These are phyloP conservation scores for Tinamus major DNA, from an alignment of 2,797 vertebrate species.

Conservation along the genomic window DNA sequence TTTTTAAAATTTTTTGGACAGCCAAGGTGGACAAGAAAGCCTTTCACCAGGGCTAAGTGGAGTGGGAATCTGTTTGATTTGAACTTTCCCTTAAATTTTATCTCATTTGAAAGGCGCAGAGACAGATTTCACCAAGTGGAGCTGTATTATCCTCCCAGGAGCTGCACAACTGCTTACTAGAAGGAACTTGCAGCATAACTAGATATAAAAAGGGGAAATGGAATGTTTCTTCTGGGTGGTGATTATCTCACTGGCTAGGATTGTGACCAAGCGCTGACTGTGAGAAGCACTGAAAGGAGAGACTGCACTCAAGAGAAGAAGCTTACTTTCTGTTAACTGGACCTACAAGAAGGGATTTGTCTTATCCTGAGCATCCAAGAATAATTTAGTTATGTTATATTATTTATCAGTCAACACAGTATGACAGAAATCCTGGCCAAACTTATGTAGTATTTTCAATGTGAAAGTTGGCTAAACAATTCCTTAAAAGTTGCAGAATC, in stretches of 20 bases:
- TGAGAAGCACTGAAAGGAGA: slow-evolving; percentile 53
- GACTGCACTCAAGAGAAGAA: slow-evolving; percentile 38
- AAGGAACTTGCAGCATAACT: slow-evolving; percentile 61
- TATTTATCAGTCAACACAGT: neutral
- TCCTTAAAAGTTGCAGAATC: slow-evolving; percentile 36
- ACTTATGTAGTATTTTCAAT: slow-evolving; percentile 7
- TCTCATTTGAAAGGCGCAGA: slow-evolving; percentile 7
- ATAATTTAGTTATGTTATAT: neutral
- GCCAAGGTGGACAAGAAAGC: neutral
- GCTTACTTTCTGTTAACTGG: slow-evolving; percentile 36
- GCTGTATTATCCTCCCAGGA: slow-evolving; percentile 34
- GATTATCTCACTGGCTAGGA: slow-evolving; percentile 74
- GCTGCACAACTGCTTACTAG: slow-evolving; percentile 36
- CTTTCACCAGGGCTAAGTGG: neutral
- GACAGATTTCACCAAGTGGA: slow-evolving; percentile 36
- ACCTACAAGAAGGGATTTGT: neutral
- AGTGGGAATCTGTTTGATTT: neutral
- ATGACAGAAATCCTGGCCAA: neutral
- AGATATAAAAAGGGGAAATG: slow-evolving; percentile 71
- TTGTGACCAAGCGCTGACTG: slow-evolving; percentile 63
- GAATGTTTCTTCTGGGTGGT: slow-evolving; percentile 66
- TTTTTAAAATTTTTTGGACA: no score
- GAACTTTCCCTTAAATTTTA: slow-evolving; percentile 38
- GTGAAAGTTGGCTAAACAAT: neutral
- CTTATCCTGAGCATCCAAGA: neutral